Base-by-base conservation (phyloP, 2,888 invertebrate genomes). In the Eretmocerus hayati region DNA sequence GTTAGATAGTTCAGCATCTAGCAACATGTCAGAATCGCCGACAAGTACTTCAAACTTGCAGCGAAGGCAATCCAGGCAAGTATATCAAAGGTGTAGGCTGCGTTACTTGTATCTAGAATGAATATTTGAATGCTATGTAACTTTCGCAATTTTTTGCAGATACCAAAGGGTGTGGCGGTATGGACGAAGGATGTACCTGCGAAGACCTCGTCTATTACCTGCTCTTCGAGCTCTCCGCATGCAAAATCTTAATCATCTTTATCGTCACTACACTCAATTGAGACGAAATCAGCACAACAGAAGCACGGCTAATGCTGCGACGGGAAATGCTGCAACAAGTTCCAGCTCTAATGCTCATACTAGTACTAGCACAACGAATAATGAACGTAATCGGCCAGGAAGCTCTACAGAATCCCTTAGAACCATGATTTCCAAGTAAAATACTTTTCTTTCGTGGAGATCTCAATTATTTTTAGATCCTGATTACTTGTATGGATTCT, bases 281-380 rank as follows among this genome's bases (percentile, higher is more conserved):
- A 23, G 38, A 15, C 32, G 38, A 18, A 48, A 39, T 20, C 39
- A 18, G 8, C 42, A 22, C n/a, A 18, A 6, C n/a, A 35, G 16
- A 13, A n/a, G n/a, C n/a, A n/a, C n/a, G n/a, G n/a, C n/a, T n/a
- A 35, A 23, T 30, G 11, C 67, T 72, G 3, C 68, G 74, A 0
- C 74, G 72, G 2, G 69, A 72, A 5, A 71, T 73, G 2, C 64
- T 42, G 36, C 35, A 53, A 23, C 45, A 42, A 59, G 46, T 68
- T n/a, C n/a, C n/a, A 60, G 16, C 52, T 50, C 35, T 58, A 56
- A 13, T 22, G 58, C 50, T 16, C 22, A 23, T 30, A 21, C 22
- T 26, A 55, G 40, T 35, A 36, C 30, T 4, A 22, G 30, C 31
- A 41, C 16, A 52, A 48, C 32, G 31, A 20, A 31, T 36, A 26